Evolutionary conservation across 2,113 vertebrate genomes (phyloP).

Genomic region (Alligator sinensis): DNA sequence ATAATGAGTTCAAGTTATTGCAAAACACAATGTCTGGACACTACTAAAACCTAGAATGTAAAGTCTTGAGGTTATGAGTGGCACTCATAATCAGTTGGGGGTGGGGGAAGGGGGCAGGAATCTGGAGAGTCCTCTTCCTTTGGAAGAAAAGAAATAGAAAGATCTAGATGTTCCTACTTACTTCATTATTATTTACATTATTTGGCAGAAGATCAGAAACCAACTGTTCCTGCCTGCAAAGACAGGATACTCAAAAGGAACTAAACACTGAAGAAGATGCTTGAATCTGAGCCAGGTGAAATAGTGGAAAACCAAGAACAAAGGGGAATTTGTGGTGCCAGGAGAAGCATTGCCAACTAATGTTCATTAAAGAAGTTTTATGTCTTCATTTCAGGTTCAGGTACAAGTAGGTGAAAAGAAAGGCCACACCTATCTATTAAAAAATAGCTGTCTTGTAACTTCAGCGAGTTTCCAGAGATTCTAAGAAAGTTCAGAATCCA

Average conservation of each 20-base stretch:
- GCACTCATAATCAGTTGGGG: background rate
- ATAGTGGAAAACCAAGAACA: slow-evolving; percentile 45
- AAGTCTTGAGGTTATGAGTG: background rate
- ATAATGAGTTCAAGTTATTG: background rate
- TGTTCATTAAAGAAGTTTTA: background rate
- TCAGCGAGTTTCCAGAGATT: background rate
- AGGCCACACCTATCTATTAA: background rate
- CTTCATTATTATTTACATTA: background rate
- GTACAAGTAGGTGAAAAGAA: slow-evolving; percentile 1
- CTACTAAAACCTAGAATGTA: background rate
- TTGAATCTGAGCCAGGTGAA: slow-evolving; percentile 56
- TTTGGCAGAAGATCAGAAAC: slow-evolving; percentile 63
- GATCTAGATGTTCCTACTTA: background rate
- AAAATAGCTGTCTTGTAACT: background rate
- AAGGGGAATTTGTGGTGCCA: slow-evolving; percentile 22
- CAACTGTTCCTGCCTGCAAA: slow-evolving; percentile 53
- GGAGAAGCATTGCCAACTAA: slow-evolving; percentile 10
- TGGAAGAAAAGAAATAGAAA: background rate
- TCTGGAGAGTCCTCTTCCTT: slow-evolving; percentile 2
- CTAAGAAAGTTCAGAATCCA: background rate
- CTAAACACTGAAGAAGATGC: slow-evolving; percentile 21
- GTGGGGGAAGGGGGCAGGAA: background rate
- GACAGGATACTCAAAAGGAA: slow-evolving; percentile 29
- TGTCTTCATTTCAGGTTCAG: slow-evolving; percentile 4
- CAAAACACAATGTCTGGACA: background rate